A percentile compares a stretch with the other conserved stretches of the same genome.
phyloP scores from a whole-genome alignment of 2,797 vertebrate species.

The Liparis tanakae region DNA sequence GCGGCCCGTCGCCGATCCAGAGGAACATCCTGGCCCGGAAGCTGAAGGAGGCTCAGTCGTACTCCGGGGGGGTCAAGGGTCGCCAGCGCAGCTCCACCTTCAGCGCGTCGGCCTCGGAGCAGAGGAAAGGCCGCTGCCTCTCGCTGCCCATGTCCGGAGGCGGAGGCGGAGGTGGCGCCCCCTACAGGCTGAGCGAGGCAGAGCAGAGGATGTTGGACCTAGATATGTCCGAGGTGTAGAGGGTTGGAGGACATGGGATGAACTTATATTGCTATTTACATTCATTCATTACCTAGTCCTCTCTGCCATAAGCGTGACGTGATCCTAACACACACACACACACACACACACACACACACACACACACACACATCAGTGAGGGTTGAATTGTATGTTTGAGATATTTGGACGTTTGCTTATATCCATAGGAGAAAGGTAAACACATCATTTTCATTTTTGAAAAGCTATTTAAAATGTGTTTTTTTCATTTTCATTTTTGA shows the following conservation, averaged over 20 bases:
- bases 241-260: slow-evolving; percentile 1
- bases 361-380: not conserved
- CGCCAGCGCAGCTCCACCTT: slow-evolving; percentile 84
- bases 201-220: slow-evolving; percentile 93
- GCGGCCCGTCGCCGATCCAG: slow-evolving; percentile 90
- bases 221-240: slow-evolving; percentile 71
- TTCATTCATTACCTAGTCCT: not conserved
- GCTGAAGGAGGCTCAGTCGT: slow-evolving; percentile 83
- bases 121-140: slow-evolving; percentile 85
- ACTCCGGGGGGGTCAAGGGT: slow-evolving; percentile 67
- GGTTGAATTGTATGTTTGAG: not conserved
- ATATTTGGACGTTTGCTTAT: not conserved
- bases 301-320: not conserved
- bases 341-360: not conserved
- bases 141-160: slow-evolving; percentile 88
- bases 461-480: not conserved
- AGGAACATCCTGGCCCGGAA: slow-evolving; percentile 85
- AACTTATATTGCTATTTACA: not conserved
- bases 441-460: not conserved
- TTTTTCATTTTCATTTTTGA: slow-evolving; percentile 10
- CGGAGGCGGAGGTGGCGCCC: slow-evolving; percentile 84
- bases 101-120: slow-evolving; percentile 81
- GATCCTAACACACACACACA: not conserved
- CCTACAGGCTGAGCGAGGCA: slow-evolving; percentile 89
- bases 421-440: not conserved